These are phyloP conservation scores for Synergus laeviventris DNA, from an alignment of 2,888 invertebrate genomes.

Conservation along the genomic window DNA sequence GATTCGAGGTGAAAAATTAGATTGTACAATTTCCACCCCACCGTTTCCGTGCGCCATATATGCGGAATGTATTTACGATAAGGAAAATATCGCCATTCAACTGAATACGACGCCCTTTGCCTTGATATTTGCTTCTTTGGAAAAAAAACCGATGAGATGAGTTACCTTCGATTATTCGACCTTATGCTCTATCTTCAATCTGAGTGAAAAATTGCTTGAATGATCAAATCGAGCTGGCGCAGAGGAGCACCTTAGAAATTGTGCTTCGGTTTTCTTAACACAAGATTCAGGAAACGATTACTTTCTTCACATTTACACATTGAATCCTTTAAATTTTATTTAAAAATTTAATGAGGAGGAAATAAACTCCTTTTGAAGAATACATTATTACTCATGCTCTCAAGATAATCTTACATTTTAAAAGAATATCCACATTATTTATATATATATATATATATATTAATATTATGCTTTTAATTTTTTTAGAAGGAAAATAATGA, in stretches of 20 bases:
- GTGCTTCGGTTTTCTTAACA: background rate
- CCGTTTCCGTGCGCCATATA: background rate
- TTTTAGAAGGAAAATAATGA: background rate
- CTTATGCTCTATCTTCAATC: background rate
- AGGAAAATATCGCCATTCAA: background rate
- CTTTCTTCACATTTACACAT: background rate
- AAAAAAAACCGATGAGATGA: constrained; percentile 1
- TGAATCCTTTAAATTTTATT: background rate
- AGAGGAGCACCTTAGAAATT: constrained; percentile 19
- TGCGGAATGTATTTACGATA: constrained; percentile 28
- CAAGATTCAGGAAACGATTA: background rate
- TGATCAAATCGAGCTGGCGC: constrained; percentile 6
- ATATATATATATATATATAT: no score
- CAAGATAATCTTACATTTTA: background rate
- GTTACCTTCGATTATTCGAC: background rate
- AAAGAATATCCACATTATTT: background rate
- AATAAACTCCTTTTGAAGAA: background rate
- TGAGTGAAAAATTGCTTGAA: constrained; percentile 11
- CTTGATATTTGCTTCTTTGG: background rate
- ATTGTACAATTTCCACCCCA: background rate
- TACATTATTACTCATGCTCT: background rate
- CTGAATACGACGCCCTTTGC: constrained; percentile 2
- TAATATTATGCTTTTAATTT: no score
- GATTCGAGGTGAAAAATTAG: constrained; percentile 3
- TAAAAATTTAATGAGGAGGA: background rate